A percentile compares a stretch with the other conserved stretches of the same genome.
phyloP scores from a whole-genome alignment of 2,113 vertebrate species.

The Brachyhypopomus gauderio region DNA sequence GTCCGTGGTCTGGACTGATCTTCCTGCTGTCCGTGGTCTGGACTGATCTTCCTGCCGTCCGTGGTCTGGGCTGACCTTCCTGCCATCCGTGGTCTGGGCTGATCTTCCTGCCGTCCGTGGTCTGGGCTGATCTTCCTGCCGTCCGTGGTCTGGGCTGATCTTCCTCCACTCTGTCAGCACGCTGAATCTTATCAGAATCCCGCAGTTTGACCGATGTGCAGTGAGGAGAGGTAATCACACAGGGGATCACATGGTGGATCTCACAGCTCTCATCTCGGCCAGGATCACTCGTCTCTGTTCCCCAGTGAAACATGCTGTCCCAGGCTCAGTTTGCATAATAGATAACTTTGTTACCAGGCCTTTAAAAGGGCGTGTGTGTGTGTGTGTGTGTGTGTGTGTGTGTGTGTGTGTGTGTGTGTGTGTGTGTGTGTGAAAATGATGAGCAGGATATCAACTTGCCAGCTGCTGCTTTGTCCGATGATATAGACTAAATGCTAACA shows the following conservation, averaged over 20 bases:
- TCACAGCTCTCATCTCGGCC: neutral
- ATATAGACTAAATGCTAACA: neutral
- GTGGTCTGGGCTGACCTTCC: neutral
- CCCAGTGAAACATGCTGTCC: conserved; percentile 13
- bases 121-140: neutral
- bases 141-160: neutral
- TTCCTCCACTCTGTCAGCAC: neutral
- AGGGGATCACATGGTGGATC: neutral
- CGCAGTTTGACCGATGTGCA: neutral
- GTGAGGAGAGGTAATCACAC: neutral
- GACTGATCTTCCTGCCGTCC: neutral
- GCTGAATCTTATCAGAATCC: neutral
- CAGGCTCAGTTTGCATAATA: neutral
- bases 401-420: neutral
- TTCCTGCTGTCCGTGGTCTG: too few species aligned
- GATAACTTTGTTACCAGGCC: conserved; percentile 11
- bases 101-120: neutral
- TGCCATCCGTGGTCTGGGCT: too few species aligned
- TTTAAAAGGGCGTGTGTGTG: conserved; percentile 22
- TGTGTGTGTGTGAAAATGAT: conserved; percentile 22
- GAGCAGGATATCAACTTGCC: conserved; percentile 20
- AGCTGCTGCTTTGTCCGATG: conserved; percentile 37
- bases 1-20: neutral
- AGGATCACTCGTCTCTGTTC: neutral
- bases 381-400: conserved; percentile 8